Conservation (phyloP, 2,797 vertebrate species). For the Smutsia gigantea region DNA sequence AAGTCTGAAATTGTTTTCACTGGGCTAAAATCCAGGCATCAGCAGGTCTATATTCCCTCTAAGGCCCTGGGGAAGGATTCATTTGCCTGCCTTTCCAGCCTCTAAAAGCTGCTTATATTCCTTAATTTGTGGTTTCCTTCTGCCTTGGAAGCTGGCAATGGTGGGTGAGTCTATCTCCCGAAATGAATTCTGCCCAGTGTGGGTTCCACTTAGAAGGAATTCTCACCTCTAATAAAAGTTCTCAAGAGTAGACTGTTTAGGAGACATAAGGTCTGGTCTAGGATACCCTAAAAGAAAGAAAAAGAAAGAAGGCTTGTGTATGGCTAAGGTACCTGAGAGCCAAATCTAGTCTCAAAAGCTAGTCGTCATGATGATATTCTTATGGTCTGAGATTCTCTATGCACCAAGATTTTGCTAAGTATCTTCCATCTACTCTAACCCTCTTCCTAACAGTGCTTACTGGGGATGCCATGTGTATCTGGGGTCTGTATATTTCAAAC, state of each 20-base stretch:
- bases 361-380: not conserved
- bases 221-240: not conserved
- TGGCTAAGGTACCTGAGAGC: not conserved
- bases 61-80: not conserved
- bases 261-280: not conserved
- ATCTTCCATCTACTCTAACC: not conserved
- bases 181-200: not conserved
- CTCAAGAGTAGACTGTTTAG: not conserved
- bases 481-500: conserved; percentile 35
- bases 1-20: not conserved
- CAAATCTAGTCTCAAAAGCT: not conserved
- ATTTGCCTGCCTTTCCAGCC: not conserved
- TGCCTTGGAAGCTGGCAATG: not conserved
- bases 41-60: not conserved
- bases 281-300: not conserved
- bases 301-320: not conserved
- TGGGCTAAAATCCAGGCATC: not conserved
- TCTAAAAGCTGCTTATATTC: not conserved
- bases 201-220: not conserved
- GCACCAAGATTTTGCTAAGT: not conserved
- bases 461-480: not conserved
- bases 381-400: not conserved
- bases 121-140: not conserved
- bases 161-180: not conserved
- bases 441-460: not conserved